These are phyloP conservation scores for Proisotoma minuta DNA, from an alignment of 2,888 invertebrate species.

Conservation along the genomic window DNA sequence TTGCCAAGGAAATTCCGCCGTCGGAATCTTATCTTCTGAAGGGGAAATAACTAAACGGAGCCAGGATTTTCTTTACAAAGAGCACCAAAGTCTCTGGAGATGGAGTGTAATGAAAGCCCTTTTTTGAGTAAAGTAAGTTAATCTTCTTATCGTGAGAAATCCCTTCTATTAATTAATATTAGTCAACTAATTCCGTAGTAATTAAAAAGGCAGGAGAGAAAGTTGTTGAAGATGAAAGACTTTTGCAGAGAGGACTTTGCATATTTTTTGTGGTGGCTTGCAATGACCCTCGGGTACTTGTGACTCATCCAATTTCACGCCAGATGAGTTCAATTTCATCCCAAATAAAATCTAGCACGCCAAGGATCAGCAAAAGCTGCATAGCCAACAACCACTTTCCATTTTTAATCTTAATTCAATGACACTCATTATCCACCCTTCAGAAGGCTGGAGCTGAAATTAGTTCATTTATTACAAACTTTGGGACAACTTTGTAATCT, in stretches of 20 bases:
- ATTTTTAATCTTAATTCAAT: conserved; percentile 3
- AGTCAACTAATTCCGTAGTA: conserved; percentile 12
- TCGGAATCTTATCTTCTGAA: no score
- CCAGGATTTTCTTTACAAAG: no score
- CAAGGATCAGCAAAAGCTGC: neutral
- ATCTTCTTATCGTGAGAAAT: conserved; percentile 15
- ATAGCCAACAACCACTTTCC: neutral
- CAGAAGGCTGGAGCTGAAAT: no score
- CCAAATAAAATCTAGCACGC: neutral
- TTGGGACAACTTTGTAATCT: neutral
- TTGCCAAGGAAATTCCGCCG: no score
- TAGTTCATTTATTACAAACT: conserved; percentile 2
- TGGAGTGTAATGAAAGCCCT: neutral
- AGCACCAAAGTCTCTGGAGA: no score
- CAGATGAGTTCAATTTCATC: conserved; percentile 10
- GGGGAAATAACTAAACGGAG: no score
- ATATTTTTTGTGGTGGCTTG: conserved; percentile 6
- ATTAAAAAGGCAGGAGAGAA: conserved; percentile 2
- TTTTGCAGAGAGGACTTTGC: neutral
- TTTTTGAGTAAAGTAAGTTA: conserved; percentile 9
- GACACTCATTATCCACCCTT: neutral
- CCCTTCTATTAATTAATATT: conserved; percentile 16
- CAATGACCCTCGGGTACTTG: neutral
- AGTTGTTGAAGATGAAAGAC: neutral
- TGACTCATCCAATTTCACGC: conserved; percentile 17